Evolutionary conservation across 2,888 invertebrate genomes (phyloP), one percentile per base, ranked within the genome.

Genomic region (Auanema sp.): DNA sequence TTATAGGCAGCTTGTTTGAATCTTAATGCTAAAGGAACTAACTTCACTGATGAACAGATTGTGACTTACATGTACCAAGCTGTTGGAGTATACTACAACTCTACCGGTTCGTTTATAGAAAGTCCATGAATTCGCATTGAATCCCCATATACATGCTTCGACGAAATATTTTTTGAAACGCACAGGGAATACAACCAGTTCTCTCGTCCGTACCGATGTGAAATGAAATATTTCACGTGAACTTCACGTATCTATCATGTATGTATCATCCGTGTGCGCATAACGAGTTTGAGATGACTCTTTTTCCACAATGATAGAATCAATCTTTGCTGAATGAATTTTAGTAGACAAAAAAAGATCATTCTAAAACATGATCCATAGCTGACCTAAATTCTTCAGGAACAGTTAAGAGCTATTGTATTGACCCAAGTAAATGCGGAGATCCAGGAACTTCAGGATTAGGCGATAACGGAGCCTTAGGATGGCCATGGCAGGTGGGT

Each of bases 401-500:
- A 42, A 54, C 41, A 18, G 58, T 12, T 18, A 62, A 21, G 60
- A 66, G 62, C 0, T 73, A 64, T 44, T 76, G 76, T 50, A 69
- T 76, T 47, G 68, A 71, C 41, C 61, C 44, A 6, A 41, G 49
- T 2, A 49, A 60, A 6, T 76, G 76, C 25, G 72, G 70, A 57
- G 76, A 76, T 54, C 60, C 59, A 21, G 76, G 65, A 18, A 72
- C 72, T 24, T 67, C 68, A 4, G 67, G 67, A 11, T 60, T 76
- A 21, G 76, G 76, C 40, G 55, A 59, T 11, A 5, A 3, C 8
- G 68, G 68, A 43, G 49, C 64, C 16, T 50, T 70, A 16, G 73
- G 75, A 54, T 77, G 76, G 76, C 72, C 75, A 5, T 77, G 73
- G 72, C 76, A 71, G 68, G 71, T 65, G 2, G 52, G 33, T 8